Percentiles rank a stretch among this genome's conserved stretches.
These are phyloP conservation scores for Periphyllus acericola DNA, from an alignment of 2,888 invertebrate genomes.

Conservation along the genomic window DNA sequence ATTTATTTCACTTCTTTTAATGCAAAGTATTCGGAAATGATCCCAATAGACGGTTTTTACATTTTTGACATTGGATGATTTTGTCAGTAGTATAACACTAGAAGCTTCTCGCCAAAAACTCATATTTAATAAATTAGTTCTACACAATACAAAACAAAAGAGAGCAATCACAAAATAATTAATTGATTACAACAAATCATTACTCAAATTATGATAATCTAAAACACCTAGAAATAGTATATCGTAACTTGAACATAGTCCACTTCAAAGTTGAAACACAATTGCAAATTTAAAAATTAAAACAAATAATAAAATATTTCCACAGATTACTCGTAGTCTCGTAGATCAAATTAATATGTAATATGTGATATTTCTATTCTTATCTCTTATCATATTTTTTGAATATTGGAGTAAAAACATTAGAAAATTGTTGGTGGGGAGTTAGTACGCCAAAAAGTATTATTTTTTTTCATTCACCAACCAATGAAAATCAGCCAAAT, in stretches of 20 bases:
- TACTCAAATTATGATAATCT: background rate
- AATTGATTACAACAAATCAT: background rate
- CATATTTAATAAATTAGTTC: slow-evolving; percentile 13
- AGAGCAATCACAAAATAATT: background rate
- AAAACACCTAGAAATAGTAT: background rate
- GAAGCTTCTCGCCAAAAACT: slow-evolving; percentile 57
- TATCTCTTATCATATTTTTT: background rate
- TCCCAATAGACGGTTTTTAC: slow-evolving; percentile 44
- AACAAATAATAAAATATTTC: no score
- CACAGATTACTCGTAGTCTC: no score
- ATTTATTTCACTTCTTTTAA: slow-evolving; percentile 54
- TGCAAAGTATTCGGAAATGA: slow-evolving; percentile 62
- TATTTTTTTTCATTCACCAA: background rate
- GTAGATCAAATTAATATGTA: background rate
- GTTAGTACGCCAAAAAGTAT: background rate
- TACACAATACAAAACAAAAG: background rate
- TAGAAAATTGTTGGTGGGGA: slow-evolving; percentile 1
- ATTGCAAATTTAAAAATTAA: no score
- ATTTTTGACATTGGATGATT: slow-evolving; percentile 33
- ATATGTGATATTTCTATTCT: background rate
- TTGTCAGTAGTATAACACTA: slow-evolving; percentile 42
- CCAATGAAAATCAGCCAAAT: slow-evolving; percentile 56
- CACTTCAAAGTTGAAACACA: background rate
- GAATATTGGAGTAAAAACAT: slow-evolving; percentile 6
- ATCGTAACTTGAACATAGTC: background rate